Conservation (phyloP, 2,113 vertebrate species). For the Accipiter virgatus region DNA sequence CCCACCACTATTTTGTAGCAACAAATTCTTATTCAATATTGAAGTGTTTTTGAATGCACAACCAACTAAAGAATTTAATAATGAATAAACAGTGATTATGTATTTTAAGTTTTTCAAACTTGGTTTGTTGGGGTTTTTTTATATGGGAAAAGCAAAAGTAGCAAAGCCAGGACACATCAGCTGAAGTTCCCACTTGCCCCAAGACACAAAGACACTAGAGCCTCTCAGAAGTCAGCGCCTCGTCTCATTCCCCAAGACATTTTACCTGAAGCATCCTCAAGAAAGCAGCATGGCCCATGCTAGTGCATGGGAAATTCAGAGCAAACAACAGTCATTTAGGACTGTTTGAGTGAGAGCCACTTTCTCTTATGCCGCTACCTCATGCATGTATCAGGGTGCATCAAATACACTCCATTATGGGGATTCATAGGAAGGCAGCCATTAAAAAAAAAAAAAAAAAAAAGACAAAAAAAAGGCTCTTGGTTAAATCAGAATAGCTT, state of each 20-base stretch:
- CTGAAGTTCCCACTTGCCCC: background rate
- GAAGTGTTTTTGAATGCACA: background rate
- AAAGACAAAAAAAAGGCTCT: background rate
- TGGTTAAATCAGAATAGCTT: background rate
- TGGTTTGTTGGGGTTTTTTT: too few relatives aligned
- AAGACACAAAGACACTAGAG: background rate
- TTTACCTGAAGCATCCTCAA: background rate
- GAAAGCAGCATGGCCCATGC: rapidly evolving
- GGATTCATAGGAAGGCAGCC: background rate
- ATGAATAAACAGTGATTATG: background rate
- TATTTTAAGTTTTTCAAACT: background rate
- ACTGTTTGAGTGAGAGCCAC: background rate
- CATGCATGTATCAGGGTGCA: rapidly evolving
- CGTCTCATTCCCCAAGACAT: background rate
- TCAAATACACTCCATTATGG: background rate
- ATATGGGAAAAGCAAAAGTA: background rate
- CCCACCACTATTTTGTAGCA: background rate
- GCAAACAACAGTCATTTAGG: background rate
- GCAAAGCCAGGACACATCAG: background rate
- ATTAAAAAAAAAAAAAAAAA: background rate
- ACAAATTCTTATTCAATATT: background rate
- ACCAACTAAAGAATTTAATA: background rate
- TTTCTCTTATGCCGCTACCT: background rate
- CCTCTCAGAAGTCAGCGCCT: background rate
- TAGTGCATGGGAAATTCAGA: background rate